These are phyloP conservation scores for Grammomys surdaster DNA, from an alignment of 2,113 vertebrate species.

Conservation along the genomic window DNA sequence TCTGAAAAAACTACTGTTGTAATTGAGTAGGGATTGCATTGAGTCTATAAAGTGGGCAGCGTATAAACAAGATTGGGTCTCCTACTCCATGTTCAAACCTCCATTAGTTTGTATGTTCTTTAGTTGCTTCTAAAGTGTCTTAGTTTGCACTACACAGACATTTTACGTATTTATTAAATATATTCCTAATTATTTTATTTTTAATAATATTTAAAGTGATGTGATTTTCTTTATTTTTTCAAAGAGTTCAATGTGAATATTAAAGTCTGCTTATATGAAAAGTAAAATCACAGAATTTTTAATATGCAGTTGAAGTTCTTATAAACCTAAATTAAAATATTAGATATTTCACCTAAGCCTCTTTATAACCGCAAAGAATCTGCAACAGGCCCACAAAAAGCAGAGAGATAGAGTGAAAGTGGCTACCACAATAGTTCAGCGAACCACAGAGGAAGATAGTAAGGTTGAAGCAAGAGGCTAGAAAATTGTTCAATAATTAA, in stretches of 20 bases:
- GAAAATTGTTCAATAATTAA: not conserved
- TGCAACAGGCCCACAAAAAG: not conserved
- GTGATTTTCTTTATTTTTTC: not conserved
- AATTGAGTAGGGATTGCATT: not conserved
- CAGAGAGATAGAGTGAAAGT: not conserved
- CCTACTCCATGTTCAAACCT: not conserved
- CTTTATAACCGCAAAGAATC: not conserved
- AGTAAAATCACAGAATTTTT: not conserved
- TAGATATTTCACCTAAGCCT: not conserved
- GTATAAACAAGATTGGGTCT: not conserved
- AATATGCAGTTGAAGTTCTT: not conserved
- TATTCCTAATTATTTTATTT: not conserved
- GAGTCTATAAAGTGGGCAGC: not conserved
- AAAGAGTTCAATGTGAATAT: not conserved
- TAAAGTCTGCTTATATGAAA: not conserved
- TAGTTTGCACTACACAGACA: not conserved
- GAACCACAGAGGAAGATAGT: not conserved
- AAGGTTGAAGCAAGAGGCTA: not conserved
- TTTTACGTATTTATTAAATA: not conserved
- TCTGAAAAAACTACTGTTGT: not conserved
- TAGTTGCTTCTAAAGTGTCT: no score
- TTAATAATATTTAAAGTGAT: not conserved
- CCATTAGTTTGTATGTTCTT: not conserved
- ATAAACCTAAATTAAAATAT: not conserved
- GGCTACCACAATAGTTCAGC: not conserved